phyloP scores from a whole-genome alignment of 2,888 invertebrate species.

The Metacarcinus magister region DNA sequence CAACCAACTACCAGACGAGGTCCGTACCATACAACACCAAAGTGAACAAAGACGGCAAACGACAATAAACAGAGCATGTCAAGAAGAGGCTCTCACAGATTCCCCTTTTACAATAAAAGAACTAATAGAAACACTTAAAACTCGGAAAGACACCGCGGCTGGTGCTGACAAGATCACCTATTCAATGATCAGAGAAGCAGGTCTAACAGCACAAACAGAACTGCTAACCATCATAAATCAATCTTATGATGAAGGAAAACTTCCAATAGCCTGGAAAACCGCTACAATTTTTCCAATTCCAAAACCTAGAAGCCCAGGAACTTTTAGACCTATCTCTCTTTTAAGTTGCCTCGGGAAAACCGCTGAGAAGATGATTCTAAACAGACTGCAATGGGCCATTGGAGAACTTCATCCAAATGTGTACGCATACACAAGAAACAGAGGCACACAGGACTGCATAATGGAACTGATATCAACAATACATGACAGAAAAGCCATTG shows the following conservation, averaged over 20 bases:
- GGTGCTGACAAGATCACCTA: background rate
- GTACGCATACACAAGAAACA: background rate
- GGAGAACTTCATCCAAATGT: background rate
- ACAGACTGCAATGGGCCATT: background rate
- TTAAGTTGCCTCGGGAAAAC: constrained; percentile 61
- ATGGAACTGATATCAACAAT: background rate
- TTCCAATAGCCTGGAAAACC: background rate
- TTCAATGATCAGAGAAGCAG: background rate
- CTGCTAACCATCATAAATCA: background rate
- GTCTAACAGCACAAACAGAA: no score
- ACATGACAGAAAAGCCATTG: background rate
- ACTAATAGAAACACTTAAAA: background rate
- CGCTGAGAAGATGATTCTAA: background rate
- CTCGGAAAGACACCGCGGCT: background rate
- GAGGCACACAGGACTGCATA: background rate
- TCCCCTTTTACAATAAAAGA: background rate
- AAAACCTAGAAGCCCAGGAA: background rate
- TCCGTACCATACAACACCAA: background rate
- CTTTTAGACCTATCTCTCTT: background rate
- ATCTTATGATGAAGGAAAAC: background rate
- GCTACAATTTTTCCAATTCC: background rate
- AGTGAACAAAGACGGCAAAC: no score
- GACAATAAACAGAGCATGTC: background rate
- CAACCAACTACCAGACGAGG: background rate
- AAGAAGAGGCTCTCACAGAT: background rate